Percentiles rank a stretch among this genome's conserved stretches.
phyloP scores from a whole-genome alignment of 92 coral and sea anemone genomes.

The Meandrina meandrites region DNA sequence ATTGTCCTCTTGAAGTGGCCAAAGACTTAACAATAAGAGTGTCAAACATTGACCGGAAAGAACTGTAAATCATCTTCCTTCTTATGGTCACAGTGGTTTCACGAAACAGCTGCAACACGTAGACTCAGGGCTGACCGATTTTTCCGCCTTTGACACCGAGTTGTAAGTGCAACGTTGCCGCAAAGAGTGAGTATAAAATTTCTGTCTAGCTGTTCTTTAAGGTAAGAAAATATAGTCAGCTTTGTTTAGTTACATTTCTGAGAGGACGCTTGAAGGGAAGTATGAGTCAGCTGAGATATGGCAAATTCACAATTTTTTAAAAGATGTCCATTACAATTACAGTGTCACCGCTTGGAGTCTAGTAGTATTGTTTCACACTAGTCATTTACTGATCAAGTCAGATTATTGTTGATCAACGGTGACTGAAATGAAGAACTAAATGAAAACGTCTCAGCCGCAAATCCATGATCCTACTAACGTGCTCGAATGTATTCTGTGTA shows the following conservation, averaged over 20 bases:
- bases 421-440: too few relatives aligned
- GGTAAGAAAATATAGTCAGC: background rate
- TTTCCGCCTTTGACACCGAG: background rate
- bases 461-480: background rate
- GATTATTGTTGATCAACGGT: background rate
- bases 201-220: background rate
- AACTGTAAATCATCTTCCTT: background rate
- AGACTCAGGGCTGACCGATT: background rate
- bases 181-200: background rate
- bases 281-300: background rate
- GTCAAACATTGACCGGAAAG: background rate
- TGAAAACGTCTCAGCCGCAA: background rate
- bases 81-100: background rate
- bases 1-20: background rate
- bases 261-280: background rate
- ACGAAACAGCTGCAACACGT: background rate
- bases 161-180: background rate
- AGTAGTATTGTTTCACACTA: background rate
- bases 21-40: background rate
- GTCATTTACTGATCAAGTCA: background rate
- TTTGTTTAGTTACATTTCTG: background rate
- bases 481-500: background rate
- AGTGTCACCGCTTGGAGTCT: background rate
- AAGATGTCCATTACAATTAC: background rate
- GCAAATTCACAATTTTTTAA: background rate